Percentiles rank a stretch among this genome's conserved stretches.
These are phyloP conservation scores for Conchocele bisecta DNA, from an alignment of 2,888 invertebrate species.

Conservation along the genomic window DNA sequence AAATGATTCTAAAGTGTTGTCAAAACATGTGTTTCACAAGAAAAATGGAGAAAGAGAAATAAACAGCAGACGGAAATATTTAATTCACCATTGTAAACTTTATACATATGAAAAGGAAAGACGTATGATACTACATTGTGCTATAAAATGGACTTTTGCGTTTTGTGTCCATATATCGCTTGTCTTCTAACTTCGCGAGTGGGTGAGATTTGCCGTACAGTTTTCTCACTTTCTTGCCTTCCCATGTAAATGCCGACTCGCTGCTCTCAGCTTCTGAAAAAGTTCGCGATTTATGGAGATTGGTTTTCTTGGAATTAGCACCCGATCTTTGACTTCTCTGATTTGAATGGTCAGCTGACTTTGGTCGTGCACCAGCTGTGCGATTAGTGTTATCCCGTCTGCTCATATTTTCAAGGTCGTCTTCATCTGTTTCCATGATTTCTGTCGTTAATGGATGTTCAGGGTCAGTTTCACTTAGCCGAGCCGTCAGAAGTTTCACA, in stretches of 20 bases:
- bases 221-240: conserved; percentile 81
- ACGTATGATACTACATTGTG: too few relatives aligned
- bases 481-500: conserved; percentile 29
- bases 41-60: too few relatives aligned
- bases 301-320: conserved; percentile 4
- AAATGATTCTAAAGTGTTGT: too few relatives aligned
- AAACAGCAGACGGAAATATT: too few relatives aligned
- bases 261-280: conserved; percentile 36
- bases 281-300: conserved; percentile 35
- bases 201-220: conserved; percentile 96
- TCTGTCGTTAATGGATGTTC: conserved; percentile 1
- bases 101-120: too few relatives aligned
- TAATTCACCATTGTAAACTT: too few relatives aligned
- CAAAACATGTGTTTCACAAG: too few relatives aligned
- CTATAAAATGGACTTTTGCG: conserved; percentile 69
- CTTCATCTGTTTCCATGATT: conserved; percentile 11
- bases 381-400: not conserved
- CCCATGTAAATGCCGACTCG: conserved; percentile 41
- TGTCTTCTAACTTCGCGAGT: conserved; percentile 88
- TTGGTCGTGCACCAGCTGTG: conserved; percentile 10
- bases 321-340: too few relatives aligned
- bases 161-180: conserved; percentile 25
- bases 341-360: conserved; percentile 26
- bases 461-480: conserved; percentile 19
- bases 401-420: not conserved